Conservation (phyloP, 2,113 vertebrate genomes). For the Callithrix jacchus region DNA sequence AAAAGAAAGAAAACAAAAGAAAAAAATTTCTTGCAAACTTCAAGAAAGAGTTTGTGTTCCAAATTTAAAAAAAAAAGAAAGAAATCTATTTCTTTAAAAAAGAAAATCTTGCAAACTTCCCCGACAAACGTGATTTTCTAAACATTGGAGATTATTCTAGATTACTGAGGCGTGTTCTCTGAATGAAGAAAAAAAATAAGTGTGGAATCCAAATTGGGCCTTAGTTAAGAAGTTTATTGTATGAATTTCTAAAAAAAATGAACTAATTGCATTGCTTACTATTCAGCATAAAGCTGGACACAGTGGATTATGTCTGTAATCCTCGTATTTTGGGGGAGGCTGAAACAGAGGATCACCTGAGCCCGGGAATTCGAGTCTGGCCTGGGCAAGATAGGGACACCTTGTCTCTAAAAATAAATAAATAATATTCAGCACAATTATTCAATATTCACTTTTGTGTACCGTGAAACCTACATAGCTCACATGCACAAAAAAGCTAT, state of each 20-base stretch:
- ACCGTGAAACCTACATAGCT: background rate
- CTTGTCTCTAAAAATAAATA: background rate
- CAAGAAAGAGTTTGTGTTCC: too few relatives aligned
- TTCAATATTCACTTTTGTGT: background rate
- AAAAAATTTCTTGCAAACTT: too few relatives aligned
- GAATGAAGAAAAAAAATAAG: slow-evolving; percentile 23
- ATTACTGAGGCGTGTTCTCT: background rate
- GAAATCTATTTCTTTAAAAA: background rate
- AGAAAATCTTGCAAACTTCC: background rate
- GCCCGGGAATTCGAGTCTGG: background rate
- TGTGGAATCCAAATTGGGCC: background rate
- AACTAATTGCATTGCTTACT: background rate
- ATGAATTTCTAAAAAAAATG: background rate
- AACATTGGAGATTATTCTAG: slow-evolving; percentile 26
- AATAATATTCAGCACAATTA: background rate
- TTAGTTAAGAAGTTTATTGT: background rate
- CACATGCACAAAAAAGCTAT: background rate
- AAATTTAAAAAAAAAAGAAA: too few relatives aligned
- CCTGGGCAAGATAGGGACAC: background rate
- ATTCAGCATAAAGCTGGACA: background rate
- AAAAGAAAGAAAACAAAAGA: too few relatives aligned
- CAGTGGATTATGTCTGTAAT: too few relatives aligned
- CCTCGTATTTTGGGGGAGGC: background rate
- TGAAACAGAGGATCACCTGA: background rate
- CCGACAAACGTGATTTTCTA: background rate